phyloP scores from a whole-genome alignment of 2,113 vertebrate genomes.

The Cryptotis parvus region DNA sequence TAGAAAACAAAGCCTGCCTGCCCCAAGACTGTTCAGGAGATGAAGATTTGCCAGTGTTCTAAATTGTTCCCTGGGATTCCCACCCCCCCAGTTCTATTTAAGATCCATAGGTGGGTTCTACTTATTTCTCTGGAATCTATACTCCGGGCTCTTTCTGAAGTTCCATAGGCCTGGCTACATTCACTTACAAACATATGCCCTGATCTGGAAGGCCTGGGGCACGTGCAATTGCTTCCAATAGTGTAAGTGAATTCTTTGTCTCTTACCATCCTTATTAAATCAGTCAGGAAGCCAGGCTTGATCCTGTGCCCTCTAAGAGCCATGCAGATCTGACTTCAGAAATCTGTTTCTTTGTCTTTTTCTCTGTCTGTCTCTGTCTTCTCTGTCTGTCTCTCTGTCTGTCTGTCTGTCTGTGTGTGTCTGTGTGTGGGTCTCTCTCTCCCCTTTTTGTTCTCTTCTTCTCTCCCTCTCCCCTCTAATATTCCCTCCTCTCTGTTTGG shows the following conservation, averaged over 20 bases:
- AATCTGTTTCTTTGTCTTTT: neutral
- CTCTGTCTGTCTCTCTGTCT: no score
- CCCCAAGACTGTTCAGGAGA: neutral
- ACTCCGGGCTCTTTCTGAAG: neutral
- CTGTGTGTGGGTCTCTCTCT: no score
- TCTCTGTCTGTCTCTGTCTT: neutral
- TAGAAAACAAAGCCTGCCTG: constrained; percentile 27
- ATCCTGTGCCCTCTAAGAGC: constrained; percentile 22
- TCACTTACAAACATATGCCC: neutral
- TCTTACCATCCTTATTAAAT: constrained; percentile 64
- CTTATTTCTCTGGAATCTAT: neutral
- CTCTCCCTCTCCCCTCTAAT: neutral
- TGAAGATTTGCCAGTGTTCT: neutral
- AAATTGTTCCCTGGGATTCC: neutral
- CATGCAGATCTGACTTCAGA: constrained; percentile 16
- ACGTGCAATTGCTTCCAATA: constrained; percentile 28
- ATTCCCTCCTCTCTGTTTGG: neutral
- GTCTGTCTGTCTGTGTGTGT: no score
- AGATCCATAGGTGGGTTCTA: neutral
- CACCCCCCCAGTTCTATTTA: constrained; percentile 25
- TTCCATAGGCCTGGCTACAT: neutral
- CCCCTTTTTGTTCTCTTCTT: no score
- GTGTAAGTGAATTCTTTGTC: constrained; percentile 30
- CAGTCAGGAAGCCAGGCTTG: neutral
- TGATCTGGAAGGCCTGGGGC: constrained; percentile 31